Evolutionary conservation across 2,888 invertebrate genomes (phyloP), one percentile per base, ranked within the genome.

Genomic region (Caradrina kadenii): DNA sequence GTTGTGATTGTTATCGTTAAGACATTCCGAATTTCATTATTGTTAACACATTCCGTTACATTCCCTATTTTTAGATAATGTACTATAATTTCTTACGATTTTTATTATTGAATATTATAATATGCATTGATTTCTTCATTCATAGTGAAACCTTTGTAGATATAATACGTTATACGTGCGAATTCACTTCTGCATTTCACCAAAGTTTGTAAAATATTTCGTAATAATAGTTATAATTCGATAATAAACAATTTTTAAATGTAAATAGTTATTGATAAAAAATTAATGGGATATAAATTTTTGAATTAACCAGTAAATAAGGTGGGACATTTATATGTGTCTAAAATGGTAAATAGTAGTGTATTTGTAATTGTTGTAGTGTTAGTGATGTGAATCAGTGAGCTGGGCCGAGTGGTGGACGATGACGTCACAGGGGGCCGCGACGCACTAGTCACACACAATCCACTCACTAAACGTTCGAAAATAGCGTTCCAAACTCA

Each of bases 151-250:
- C 83, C 85, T 88, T 86, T 92, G 91, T 93, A 92, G 92, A 92
- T 93, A 92, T 88, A 89, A 90, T 90, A 88, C 91, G 90, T 93
- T 93, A 91, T 90, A 91, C 88, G 91, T 93, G 92, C 93, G 92
- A 93, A 89, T 92, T 89, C 89, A 93, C 91, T 93, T 92, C 90
- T 93, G 93, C 94, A 92, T 94, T 92, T 94, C 95, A 96, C 95
- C 95, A 96, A 96, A 96, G 95, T 96, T 95, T 96, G 95, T 96
- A 95, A 95, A 94, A 94, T 95, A 95, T 93, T 93, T 94, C 94
- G 89, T 95, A 94, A 92, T 94, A 86, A 92, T 95, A 95, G 93
- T 87, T 87, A 87, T 94, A 93, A 94, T 93, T 95, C 93, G 92
- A 93, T 91, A 86, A 92, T 93, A 92, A 92, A 94, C 93, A 92